These are phyloP conservation scores for Panthera leo DNA, from an alignment of 2,113 vertebrate species.

Conservation along the genomic window DNA sequence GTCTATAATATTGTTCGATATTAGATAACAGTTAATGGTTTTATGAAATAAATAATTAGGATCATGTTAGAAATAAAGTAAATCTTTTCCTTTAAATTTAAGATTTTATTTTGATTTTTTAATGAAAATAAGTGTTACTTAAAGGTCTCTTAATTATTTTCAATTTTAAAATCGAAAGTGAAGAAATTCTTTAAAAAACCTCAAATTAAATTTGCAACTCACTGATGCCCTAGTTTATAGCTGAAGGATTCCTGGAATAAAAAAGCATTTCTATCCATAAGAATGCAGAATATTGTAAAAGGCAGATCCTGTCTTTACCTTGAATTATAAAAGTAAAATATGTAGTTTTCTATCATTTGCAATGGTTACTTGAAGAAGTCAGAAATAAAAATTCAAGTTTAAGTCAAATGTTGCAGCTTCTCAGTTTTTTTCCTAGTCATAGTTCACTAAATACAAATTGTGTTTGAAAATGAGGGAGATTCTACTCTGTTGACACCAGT, in stretches of 20 bases:
- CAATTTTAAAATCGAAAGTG: background rate
- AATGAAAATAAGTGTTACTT: background rate
- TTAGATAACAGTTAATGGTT: background rate
- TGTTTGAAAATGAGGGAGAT: background rate
- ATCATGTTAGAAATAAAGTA: background rate
- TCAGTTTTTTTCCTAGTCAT: background rate
- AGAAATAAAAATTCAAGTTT: conserved; percentile 4
- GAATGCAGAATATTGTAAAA: background rate
- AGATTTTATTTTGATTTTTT: background rate
- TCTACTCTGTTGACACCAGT: background rate
- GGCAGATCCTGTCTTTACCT: background rate
- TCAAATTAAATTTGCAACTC: background rate
- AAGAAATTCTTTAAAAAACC: background rate
- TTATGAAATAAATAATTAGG: background rate
- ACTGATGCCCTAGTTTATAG: background rate
- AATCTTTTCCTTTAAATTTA: background rate
- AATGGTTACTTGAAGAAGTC: background rate
- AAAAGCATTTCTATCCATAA: background rate
- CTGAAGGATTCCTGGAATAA: background rate
- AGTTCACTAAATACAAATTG: conserved; percentile 20
- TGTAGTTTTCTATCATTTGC: background rate
- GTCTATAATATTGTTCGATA: background rate
- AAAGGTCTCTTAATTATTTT: background rate
- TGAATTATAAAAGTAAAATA: background rate
- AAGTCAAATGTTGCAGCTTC: background rate